Percentiles rank a stretch among this genome's conserved stretches.
Conservation (phyloP, 2,797 vertebrate species). For the Sebastolobus alascanus region DNA sequence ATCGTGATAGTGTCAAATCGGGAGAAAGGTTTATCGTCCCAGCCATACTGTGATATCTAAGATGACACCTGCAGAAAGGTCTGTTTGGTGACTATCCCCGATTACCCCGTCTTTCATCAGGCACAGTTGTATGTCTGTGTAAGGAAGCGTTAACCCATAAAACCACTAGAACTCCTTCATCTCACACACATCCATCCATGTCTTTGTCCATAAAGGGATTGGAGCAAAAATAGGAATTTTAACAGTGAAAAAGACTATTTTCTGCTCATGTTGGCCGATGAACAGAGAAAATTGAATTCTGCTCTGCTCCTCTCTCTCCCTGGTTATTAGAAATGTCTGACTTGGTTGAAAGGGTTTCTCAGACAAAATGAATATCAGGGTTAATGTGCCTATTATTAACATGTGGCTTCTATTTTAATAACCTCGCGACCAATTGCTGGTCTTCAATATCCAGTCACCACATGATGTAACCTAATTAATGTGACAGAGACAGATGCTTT, state of each 20-base stretch:
- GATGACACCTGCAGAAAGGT: neutral
- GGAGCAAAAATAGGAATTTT: conserved; percentile 46
- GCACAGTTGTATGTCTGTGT: neutral
- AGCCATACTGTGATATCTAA: neutral
- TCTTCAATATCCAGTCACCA: conserved; percentile 51
- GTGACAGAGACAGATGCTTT: conserved; percentile 67
- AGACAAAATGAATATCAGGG: conserved; percentile 49
- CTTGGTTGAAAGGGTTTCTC: conserved; percentile 48
- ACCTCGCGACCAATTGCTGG: conserved; percentile 45
- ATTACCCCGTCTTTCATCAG: conserved; percentile 5
- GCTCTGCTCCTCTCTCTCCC: conserved; percentile 17
- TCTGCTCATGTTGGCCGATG: conserved; percentile 17
- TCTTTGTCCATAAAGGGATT: conserved; percentile 16
- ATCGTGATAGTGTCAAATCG: no score
- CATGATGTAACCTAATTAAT: conserved; percentile 68
- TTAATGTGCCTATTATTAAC: conserved; percentile 72
- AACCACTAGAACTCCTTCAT: neutral
- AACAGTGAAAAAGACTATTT: conserved; percentile 25
- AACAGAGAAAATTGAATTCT: conserved; percentile 41
- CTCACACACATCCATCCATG: neutral
- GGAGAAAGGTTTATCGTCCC: neutral
- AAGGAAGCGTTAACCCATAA: conserved; percentile 2
- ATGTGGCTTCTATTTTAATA: conserved; percentile 71
- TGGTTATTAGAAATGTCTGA: conserved; percentile 57
- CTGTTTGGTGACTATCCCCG: conserved; percentile 5